phyloP scores from a whole-genome alignment of 2,888 invertebrate species.

The Oxystoma pomonae region DNA sequence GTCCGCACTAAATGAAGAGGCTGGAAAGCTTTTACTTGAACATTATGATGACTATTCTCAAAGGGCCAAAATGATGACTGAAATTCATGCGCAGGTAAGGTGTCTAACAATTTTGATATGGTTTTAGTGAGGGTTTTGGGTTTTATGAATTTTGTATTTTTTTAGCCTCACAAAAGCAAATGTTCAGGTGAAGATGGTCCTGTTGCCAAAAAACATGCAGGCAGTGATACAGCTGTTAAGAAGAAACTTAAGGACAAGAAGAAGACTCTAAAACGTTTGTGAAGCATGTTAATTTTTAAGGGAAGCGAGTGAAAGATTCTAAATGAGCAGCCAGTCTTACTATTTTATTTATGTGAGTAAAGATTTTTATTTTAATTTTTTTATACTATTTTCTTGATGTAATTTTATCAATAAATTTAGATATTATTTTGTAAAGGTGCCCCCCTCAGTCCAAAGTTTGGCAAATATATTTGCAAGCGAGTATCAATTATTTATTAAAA shows the following conservation, averaged over 20 bases:
- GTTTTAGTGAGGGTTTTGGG: background rate
- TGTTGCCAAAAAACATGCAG: slow-evolving; percentile 78
- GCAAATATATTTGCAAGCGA: no score
- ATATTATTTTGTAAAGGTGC: no score
- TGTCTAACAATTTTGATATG: background rate
- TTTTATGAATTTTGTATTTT: slow-evolving; percentile 16
- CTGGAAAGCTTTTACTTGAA: slow-evolving; percentile 88
- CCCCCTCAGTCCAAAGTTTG: no score
- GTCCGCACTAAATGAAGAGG: slow-evolving; percentile 95
- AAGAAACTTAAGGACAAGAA: slow-evolving; percentile 80
- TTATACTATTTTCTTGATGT: background rate
- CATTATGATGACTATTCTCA: slow-evolving; percentile 90
- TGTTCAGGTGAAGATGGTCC: slow-evolving; percentile 58
- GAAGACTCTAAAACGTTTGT: slow-evolving; percentile 81
- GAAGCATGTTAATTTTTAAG: slow-evolving; percentile 43
- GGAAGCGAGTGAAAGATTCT: background rate
- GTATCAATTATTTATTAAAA: no score
- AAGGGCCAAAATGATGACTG: slow-evolving; percentile 86
- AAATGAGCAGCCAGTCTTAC: no score
- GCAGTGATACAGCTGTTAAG: slow-evolving; percentile 66
- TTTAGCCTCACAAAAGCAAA: slow-evolving; percentile 54
- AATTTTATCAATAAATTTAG: no score
- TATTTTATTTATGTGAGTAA: background rate
- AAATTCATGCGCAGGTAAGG: slow-evolving; percentile 77
- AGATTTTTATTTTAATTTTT: background rate